A percentile compares a stretch with the other conserved stretches of the same genome.
Conservation (phyloP, 2,888 invertebrate genomes). For the Ligdia adustata region DNA sequence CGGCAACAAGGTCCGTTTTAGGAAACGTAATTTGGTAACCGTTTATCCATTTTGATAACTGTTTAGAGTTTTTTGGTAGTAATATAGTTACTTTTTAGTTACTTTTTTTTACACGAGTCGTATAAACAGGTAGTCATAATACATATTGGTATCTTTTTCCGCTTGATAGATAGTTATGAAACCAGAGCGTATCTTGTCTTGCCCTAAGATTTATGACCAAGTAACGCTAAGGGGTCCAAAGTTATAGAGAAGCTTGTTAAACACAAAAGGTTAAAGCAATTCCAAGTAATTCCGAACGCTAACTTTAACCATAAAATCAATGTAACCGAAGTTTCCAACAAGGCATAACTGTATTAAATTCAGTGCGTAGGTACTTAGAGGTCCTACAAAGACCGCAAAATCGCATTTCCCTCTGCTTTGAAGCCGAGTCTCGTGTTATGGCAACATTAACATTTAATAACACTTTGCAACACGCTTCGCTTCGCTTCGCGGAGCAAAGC, state of each 20-base stretch:
- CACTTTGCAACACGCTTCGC: constrained; percentile 3
- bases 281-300: constrained; percentile 9
- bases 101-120: too few relatives aligned
- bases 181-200: too few relatives aligned
- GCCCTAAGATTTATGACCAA: background rate
- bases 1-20: too few relatives aligned
- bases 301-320: constrained; percentile 29
- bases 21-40: too few relatives aligned
- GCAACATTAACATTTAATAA: constrained; percentile 25
- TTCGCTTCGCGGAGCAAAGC: constrained; percentile 4
- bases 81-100: too few relatives aligned
- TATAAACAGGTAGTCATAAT: too few relatives aligned
- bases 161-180: background rate
- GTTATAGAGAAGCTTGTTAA: constrained; percentile 4
- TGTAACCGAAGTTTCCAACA: constrained; percentile 14
- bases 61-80: too few relatives aligned
- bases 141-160: too few relatives aligned
- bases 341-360: constrained; percentile 21
- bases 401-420: constrained; percentile 18
- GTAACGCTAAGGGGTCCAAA: background rate
- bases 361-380: constrained; percentile 8
- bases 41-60: too few relatives aligned
- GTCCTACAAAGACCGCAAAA: constrained; percentile 13
- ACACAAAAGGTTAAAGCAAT: constrained; percentile 8
- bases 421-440: constrained; percentile 11